Evolutionary conservation across 2,797 vertebrate species (phyloP).

Genomic region (Cheirogaleus major): DNA sequence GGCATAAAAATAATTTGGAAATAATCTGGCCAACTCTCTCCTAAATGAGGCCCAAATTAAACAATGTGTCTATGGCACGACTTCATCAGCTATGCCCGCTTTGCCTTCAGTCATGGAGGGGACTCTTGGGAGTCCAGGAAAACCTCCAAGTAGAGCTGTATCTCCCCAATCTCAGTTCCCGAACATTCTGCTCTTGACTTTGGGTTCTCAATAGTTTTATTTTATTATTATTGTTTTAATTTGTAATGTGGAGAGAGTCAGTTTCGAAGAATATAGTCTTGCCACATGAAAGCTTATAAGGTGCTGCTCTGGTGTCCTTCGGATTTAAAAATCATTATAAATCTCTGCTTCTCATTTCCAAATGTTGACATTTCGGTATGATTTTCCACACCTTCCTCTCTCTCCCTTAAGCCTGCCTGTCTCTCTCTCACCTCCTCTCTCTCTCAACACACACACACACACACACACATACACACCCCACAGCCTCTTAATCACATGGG

Average conservation of each 20-base stretch:
- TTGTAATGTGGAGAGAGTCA: background rate
- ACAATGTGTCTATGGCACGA: too few relatives aligned
- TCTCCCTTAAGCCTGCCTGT: background rate
- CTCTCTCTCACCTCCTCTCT: too few relatives aligned
- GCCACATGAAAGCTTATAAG: background rate
- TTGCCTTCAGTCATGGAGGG: background rate
- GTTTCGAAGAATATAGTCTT: background rate
- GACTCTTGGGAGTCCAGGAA: background rate
- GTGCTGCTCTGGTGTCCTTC: background rate
- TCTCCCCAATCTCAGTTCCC: background rate
- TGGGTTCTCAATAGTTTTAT: background rate
- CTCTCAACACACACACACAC: too few relatives aligned
- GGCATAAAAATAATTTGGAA: background rate
- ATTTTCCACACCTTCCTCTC: background rate
- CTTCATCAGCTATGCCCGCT: too few relatives aligned
- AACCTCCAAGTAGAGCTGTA: background rate
- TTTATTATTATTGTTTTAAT: background rate
- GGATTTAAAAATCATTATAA: background rate
- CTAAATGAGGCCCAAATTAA: background rate
- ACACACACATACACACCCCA: background rate
- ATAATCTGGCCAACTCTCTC: background rate
- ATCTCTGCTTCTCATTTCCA: background rate
- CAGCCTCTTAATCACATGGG: background rate
- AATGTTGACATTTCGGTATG: fast-evolving
- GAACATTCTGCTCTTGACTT: background rate